Conservation (phyloP, 2,888 invertebrate genomes). For the Mesorhabditis sp. region DNA sequence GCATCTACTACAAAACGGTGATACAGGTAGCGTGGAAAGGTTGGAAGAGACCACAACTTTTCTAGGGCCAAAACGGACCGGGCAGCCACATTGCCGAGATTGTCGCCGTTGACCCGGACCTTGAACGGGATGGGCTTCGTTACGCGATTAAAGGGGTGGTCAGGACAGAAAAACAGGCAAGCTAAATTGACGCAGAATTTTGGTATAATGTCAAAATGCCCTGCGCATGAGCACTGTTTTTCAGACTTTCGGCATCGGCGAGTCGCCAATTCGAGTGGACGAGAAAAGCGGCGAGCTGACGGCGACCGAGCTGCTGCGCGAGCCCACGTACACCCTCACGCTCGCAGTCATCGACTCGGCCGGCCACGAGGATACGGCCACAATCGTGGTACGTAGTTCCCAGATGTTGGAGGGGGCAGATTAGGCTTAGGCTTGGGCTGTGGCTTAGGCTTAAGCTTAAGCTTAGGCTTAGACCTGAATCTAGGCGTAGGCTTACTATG, state of each 20-base stretch:
- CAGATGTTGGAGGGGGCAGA: no score
- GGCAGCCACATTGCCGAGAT: conserved; percentile 31
- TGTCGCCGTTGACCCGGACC: conserved; percentile 28
- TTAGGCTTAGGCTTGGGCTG: no score
- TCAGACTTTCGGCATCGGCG: conserved; percentile 18
- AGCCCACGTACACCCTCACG: conserved; percentile 27
- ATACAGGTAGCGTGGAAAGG: conserved; percentile 17
- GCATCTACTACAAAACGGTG: conserved; percentile 25
- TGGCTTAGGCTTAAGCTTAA: no score
- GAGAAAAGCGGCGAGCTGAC: conserved; percentile 25
- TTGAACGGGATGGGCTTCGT: conserved; percentile 25
- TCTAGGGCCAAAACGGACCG: conserved; percentile 23
- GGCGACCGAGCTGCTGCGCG: conserved; percentile 26
- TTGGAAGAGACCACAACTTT: not conserved
- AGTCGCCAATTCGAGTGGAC: conserved; percentile 26
- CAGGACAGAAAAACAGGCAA: conserved; percentile 17
- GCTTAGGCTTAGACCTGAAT: no score
- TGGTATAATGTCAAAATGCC: not conserved
- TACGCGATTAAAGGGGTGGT: conserved; percentile 29
- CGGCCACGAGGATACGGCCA: conserved; percentile 31
- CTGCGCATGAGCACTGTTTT: conserved; percentile 2
- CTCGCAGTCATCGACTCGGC: conserved; percentile 28
- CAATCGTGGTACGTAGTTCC: conserved; percentile 21
- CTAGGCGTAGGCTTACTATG: no score
- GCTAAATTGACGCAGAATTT: not conserved